A percentile compares a stretch with the other conserved stretches of the same genome.
phyloP scores from a whole-genome alignment of 2,888 invertebrate species.

The Alcis repandata region DNA sequence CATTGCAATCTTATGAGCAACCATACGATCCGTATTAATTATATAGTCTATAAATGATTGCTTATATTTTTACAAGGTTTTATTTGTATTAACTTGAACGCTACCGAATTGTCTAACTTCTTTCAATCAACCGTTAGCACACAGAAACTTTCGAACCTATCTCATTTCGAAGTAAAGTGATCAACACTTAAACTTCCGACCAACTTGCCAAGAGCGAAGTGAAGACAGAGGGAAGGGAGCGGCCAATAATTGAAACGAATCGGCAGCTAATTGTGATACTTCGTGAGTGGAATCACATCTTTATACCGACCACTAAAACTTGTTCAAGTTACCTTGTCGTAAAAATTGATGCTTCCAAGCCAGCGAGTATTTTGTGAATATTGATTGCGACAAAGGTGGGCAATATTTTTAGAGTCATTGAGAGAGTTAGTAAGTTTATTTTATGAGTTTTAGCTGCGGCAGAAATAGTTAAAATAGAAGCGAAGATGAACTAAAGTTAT shows the following conservation, averaged over 20 bases:
- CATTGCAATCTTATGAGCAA: too few species aligned
- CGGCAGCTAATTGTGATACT: constrained; percentile 39
- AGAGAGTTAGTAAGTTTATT: neutral
- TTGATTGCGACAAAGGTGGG: neutral
- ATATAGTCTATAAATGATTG: neutral
- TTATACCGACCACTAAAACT: neutral
- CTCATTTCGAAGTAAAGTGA: constrained; percentile 19
- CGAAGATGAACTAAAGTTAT: neutral
- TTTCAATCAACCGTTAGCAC: constrained; percentile 8
- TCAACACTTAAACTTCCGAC: constrained; percentile 19
- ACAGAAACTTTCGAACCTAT: neutral
- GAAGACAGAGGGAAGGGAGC: neutral
- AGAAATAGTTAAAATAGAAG: neutral
- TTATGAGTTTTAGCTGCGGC: neutral
- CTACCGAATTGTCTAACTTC: neutral
- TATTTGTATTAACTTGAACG: neutral
- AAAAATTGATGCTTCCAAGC: neutral
- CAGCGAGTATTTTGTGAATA: neutral
- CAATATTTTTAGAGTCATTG: neutral
- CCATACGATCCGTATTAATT: too few species aligned
- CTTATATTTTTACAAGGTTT: neutral
- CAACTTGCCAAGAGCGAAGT: constrained; percentile 7
- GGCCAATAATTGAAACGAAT: constrained; percentile 35
- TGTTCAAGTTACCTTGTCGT: neutral
- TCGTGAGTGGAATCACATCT: constrained; percentile 29